Base-by-base conservation (phyloP, 1,140 invertebrate species). In the Drosophila leontia region DNA sequence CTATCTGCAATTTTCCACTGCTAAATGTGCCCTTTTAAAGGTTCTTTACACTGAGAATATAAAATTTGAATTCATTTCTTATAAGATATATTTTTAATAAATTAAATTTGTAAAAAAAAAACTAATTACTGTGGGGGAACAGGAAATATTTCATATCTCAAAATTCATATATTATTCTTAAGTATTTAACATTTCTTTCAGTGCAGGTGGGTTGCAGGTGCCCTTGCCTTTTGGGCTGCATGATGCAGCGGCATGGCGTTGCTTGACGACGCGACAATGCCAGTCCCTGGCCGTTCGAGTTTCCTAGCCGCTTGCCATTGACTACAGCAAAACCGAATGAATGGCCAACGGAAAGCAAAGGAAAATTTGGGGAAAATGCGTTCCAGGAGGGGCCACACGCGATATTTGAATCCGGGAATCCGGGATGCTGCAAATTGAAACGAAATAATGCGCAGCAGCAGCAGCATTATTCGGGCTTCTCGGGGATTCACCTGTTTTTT, bases 281-380 rank as follows among this genome's bases (percentile, higher is more conserved):
- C 4, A 23, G 29, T 47, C 65, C 60, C 37, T 51, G 19, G 47
- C 32, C 65, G 62, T 29, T 65, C 13, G 35, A 41, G 23, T 32
- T 41, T 34, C 7, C 29, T 7, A 23, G 67, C 70, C 67, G 70
- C 70, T 51, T 74, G 70, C 68, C 70, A 72, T 60, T 72, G 69
- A 72, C 58, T 72, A 72, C 69, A 42, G 69, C 53, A 44, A 74
- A 74, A 44, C 19, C 32, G 45, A 74, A 72, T 72, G 69, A 72
- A 72, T 72, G 69, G 65, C 60, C 12, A 65, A 61, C 67, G 67
- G 63, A 56, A 64, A 70, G 47, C 63, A 26, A 48, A 32, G 67
- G 34, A 45, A 67, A 67, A 55, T 17, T 53, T 34, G 11, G 23
- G 7, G 62, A 45, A 63, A 65, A 35, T 42, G 65, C 34, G 37